Evolutionary conservation across 2,113 vertebrate species (phyloP), one percentile per base, ranked within the genome.

Genomic region (Casuarius casuarius): DNA sequence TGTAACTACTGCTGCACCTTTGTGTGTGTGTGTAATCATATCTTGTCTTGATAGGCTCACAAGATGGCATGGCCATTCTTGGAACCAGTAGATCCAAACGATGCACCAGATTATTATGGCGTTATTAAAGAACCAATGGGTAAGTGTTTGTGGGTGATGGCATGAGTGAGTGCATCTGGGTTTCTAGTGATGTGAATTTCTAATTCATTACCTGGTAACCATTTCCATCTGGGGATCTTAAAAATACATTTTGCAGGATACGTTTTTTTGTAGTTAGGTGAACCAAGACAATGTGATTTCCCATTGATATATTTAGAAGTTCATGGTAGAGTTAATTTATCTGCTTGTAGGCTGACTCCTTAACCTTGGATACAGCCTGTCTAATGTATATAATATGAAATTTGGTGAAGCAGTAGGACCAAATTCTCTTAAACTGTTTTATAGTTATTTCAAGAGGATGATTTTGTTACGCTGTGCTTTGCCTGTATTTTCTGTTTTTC

Each of bases 41-140:
- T 63, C 31, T 82, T 94, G 87, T 80, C 72, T 46, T 96, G 46
- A 56, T 92, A 99, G 99, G 98, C 99, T 92, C 99, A 99, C 97
- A 99, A 99, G 96, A 99, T 99, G 99, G 99, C 99, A 3, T 99
- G 99, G 99, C 99, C 99, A 0, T 99, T 99, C 98, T 98, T 99
- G 46, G 99, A 99, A 94, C 99, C 99, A 1, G 99, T 99, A 95
- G 99, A 99, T 95, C 99, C 99, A 28, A 99, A 99, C 5, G 99
- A 99, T 28, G 99, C 99, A 10, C 99, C 99, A 72, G 99, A 99
- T 98, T 99, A 99, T 97, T 99, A 99, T 46, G 99, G 98, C 25
- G 99, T 99, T 54, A 99, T 99, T 96, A 99, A 99, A 97, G 99
- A 99, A 84, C 99, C 99, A 8, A 99, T 99, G 99, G 99, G 99